Evolutionary conservation across 2,888 invertebrate species (phyloP), one percentile per base, ranked within the genome.

Genomic region (Dicranocentrus wangi): DNA sequence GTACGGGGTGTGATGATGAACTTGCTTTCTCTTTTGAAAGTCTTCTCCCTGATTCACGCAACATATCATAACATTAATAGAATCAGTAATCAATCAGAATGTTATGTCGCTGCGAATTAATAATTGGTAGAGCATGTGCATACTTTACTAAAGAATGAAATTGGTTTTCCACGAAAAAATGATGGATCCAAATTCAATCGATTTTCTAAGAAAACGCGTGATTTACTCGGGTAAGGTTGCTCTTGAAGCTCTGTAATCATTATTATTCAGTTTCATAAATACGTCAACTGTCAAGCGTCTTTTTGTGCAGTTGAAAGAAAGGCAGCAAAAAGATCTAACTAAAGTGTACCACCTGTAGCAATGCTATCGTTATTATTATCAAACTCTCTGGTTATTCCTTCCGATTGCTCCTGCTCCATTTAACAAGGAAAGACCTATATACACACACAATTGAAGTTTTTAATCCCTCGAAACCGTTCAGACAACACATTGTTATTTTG

Each of bases 21-120:
- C 55, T 32, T 63, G 21, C 13, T 75, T 75, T 39, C 66, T n/a
- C 15, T 65, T 32, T 28, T 75, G 53, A 25, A 63, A 65, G 21
- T 75, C 75, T 21, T 66, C 27, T 17, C 75, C 75, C 75, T 75
- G n/a, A n/a, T n/a, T n/a, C n/a, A n/a, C n/a, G n/a, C n/a, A n/a
- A n/a, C n/a, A n/a, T n/a, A n/a, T n/a, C n/a, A n/a, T n/a, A n/a
- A n/a, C n/a, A n/a, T n/a, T n/a, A n/a, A n/a, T n/a, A n/a, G n/a
- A n/a, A n/a, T n/a, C n/a, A n/a, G n/a, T n/a, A n/a, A n/a, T n/a
- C n/a, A n/a, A n/a, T n/a, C n/a, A n/a, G n/a, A n/a, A n/a, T n/a
- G n/a, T n/a, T n/a, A n/a, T n/a, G n/a, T n/a, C n/a, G n/a, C n/a
- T n/a, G n/a, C n/a, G n/a, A n/a, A n/a, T n/a, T n/a, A n/a, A n/a